Conservation (phyloP, 2,113 vertebrate species). For the Sceloporus undulatus region DNA sequence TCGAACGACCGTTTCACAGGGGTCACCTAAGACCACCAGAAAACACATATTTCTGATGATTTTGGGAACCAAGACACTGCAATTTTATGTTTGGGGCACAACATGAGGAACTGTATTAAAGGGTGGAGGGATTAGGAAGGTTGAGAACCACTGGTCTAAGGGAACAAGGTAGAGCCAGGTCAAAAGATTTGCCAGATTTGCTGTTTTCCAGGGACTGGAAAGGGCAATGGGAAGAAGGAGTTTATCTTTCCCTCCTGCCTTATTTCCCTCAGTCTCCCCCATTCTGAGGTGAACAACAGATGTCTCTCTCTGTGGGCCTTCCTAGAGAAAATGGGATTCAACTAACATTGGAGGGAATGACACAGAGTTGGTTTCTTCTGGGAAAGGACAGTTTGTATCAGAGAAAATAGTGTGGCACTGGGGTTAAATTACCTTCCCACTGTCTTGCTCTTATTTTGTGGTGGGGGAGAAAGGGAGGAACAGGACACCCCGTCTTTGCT, state of each 20-base stretch:
- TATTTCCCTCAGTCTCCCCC: not conserved
- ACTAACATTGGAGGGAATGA: not conserved
- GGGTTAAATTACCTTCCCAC: not conserved
- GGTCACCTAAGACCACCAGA: too few relatives aligned
- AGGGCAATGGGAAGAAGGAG: not conserved
- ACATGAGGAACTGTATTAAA: too few relatives aligned
- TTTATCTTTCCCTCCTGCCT: not conserved
- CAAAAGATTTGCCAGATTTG: not conserved
- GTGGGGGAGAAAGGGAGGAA: not conserved
- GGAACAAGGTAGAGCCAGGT: not conserved
- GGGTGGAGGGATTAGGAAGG: too few relatives aligned
- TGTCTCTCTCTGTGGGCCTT: not conserved
- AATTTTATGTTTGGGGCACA: too few relatives aligned
- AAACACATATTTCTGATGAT: too few relatives aligned
- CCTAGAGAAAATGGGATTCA: not conserved
- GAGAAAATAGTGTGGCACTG: not conserved
- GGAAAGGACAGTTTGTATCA: not conserved
- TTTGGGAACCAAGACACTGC: too few relatives aligned
- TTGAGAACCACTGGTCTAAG: too few relatives aligned
- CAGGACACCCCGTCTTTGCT: not conserved
- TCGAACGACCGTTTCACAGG: too few relatives aligned
- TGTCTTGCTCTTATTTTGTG: not conserved
- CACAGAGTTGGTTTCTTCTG: not conserved
- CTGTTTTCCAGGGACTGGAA: not conserved
- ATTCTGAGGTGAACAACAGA: not conserved